Evolutionary conservation across 2,797 vertebrate species (phyloP), one percentile per base, ranked within the genome.

Genomic region (Hirundo rustica): DNA sequence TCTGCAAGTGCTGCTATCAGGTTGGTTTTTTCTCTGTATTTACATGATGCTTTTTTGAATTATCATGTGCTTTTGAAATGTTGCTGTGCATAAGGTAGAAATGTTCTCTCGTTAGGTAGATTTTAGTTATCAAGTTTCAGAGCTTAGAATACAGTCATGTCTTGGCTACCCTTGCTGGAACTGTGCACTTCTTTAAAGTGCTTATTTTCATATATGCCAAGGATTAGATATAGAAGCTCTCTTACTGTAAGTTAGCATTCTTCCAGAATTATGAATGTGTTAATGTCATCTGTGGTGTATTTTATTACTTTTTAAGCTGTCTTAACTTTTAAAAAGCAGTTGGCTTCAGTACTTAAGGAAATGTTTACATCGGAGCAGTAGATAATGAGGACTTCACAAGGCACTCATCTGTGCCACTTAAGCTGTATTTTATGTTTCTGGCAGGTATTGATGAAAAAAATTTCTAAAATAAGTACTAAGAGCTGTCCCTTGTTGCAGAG

Each of bases 241-340:
- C 27, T 82, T 94, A 84, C 94, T 67, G 71, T 87, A 95, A 92
- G 50, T 76, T 91, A 85, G 22, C 64, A 70, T 22, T 85, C 51
- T 93, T 92, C 47, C 58, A 89, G 55, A 84, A 80, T 78, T 82
- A 86, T 47, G 15, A 60, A 40, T 86, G 36, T 79, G 20, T 29
- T 95, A 60, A 87, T 85, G n/a, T 74, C 60, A 86, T 76, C 42
- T 86, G 7, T 1, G 1, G 42, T 75, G 45, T 88, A 67, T 88
- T 94, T 93, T 75, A 91, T 27, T n/a, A 60, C 83, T 91, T 72
- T 64, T 50, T 50, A 57, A 80, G 64, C 51, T 87, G 25, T 34
- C 16, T 50, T 65, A 68, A 70, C 16, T 61, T 85, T 19, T 48
- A 84, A 88, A 66, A 88, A 73, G 40, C 53, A 76, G 8, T 74